Evolutionary conservation across 2,888 invertebrate genomes (phyloP).

Genomic region (Frankliniella fusca): DNA sequence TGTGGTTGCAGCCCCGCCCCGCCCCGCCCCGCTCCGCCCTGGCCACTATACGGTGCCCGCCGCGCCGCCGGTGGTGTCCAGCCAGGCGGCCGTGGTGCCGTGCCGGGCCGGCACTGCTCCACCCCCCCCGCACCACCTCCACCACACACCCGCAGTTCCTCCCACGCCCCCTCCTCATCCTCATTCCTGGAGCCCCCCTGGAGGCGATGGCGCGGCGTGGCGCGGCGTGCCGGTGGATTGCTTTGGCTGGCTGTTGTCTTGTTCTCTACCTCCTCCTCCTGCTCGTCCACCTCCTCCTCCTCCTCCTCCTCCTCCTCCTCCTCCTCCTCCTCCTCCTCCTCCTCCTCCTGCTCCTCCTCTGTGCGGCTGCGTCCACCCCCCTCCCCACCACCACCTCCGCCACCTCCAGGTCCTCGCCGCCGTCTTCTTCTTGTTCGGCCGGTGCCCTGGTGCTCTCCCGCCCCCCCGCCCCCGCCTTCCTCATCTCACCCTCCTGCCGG

Average conservation of each 20-base stretch:
- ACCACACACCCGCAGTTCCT: not conserved
- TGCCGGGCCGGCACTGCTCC: too few relatives aligned
- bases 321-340: not conserved
- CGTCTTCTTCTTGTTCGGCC: conserved; percentile 20
- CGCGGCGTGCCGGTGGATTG: conserved; percentile 25
- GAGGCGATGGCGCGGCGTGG: conserved; percentile 27
- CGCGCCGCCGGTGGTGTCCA: too few relatives aligned
- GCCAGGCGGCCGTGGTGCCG: too few relatives aligned
- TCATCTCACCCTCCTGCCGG: conserved; percentile 40
- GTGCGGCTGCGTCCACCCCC: not conserved
- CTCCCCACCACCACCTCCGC: conserved; percentile 19
- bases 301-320: conserved; percentile 25
- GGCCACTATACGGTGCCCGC: too few relatives aligned
- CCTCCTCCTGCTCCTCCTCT: not conserved
- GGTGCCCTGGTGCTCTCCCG: not conserved
- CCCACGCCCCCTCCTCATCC: conserved; percentile 33
- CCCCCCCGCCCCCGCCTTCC: conserved; percentile 25
- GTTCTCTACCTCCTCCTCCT: conserved; percentile 28
- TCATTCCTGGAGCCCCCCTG: conserved; percentile 29
- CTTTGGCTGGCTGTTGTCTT: conserved; percentile 30
- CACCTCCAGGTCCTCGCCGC: conserved; percentile 4
- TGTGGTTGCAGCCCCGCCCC: not conserved
- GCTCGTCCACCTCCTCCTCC: conserved; percentile 16
- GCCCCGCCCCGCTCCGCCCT: too few relatives aligned
- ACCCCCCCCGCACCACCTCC: conserved; percentile 34